Base-by-base conservation (phyloP, 2,113 vertebrate species). In the Equus przewalskii region DNA sequence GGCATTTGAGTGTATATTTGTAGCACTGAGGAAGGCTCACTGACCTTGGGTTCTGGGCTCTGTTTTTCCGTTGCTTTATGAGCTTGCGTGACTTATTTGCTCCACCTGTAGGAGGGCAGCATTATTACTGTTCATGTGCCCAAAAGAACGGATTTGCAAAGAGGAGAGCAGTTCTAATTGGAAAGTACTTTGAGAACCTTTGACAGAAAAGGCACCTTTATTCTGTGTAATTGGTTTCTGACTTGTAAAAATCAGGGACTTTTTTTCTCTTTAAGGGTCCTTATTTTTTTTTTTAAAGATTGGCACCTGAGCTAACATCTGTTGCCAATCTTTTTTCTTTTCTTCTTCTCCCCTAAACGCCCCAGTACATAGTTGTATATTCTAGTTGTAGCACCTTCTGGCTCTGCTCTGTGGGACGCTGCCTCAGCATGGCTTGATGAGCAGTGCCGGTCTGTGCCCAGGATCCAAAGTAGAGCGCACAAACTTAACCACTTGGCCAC, bases 201-300 rank as follows among this genome's bases (percentile, higher is more conserved):
- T 81, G n/a, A 26, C 60, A 51, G 72, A 90, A 95, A 95, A 82
- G 64, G 4, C 46, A 60, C 9, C 44, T 97, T 54, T 72, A 10
- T 85, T 56, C 2, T 81, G 13, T 70, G 28, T 85, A 49, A 64
- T 82, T 90, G 89, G 10, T 90, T 96, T 97, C 30, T 93, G 36
- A 81, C n/a, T 88, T 97, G 79, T 93, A 72, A 93, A 96, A 96
- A 70, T 18, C 7, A 84, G 8, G n/a, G 18, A 69, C 16, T 36
- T 82, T 90, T 56, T 78, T 94, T 80, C 19, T 69, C 51, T 49
- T 89, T 70, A 84, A 95, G 41, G 79, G 89, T 97, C 19, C 5
- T 58, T 80, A 73, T 3, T 41, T 41, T 41, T 41, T 41, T 41
- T 41, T 41, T 41, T 41, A 41, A 41, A 41, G 36, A 41, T 41